These are phyloP conservation scores for Aphidius colemani DNA, from an alignment of 2,888 invertebrate species.

Conservation along the genomic window DNA sequence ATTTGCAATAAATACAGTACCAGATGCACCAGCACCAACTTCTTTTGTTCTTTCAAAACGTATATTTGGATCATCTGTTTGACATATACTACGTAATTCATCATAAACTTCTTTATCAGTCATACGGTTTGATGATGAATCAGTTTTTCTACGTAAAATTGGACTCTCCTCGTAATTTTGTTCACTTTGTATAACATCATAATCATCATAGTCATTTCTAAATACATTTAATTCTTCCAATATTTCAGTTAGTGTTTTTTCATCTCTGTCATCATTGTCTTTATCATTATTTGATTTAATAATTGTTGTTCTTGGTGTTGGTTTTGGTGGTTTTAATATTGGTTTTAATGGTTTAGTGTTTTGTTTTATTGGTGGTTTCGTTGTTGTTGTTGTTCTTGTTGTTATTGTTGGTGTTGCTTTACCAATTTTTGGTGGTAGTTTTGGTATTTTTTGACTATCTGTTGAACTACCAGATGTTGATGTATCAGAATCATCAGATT, in stretches of 20 bases:
- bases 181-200: constrained; percentile 24
- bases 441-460: constrained; percentile 47
- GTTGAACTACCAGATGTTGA: constrained; percentile 47
- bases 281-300: constrained; percentile 10
- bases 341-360: neutral
- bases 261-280: constrained; percentile 36
- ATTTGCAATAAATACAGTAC: constrained; percentile 88
- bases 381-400: constrained; percentile 48
- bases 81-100: constrained; percentile 79
- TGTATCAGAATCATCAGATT: constrained; percentile 45
- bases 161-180: constrained; percentile 63
- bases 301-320: constrained; percentile 43
- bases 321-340: constrained; percentile 43
- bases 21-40: constrained; percentile 91
- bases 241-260: constrained; percentile 52
- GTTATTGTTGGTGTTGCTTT: constrained; percentile 34
- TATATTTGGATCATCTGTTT: constrained; percentile 78
- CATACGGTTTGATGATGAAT: constrained; percentile 63
- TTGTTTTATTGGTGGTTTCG: neutral
- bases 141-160: constrained; percentile 66
- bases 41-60: constrained; percentile 83
- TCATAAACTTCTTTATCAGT: constrained; percentile 78
- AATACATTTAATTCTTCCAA: constrained; percentile 45
- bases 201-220: constrained; percentile 39
- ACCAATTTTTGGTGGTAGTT: constrained; percentile 47